These are phyloP conservation scores for Drosophila barbarae DNA, from an alignment of 2,888 invertebrate genomes.

Conservation along the genomic window DNA sequence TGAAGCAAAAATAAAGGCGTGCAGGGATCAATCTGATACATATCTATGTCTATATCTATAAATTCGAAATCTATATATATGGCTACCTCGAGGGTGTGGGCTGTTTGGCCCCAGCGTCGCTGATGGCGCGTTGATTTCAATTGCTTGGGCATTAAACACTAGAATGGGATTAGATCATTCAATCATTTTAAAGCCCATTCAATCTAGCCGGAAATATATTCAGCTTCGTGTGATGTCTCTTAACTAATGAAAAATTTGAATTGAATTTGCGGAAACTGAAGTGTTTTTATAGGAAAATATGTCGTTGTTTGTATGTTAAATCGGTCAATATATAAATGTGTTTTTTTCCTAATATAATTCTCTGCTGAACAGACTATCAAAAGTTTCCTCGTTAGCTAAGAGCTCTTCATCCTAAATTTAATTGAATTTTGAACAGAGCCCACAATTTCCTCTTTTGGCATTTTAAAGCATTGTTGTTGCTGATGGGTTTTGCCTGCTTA, in stretches of 20 bases:
- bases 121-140: constrained; percentile 74
- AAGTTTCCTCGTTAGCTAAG: not conserved
- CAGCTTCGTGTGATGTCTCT: constrained; percentile 1
- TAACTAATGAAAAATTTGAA: constrained; percentile 11
- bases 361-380: not conserved
- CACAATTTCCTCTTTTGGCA: constrained; percentile 29
- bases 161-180: constrained; percentile 50
- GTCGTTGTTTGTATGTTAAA: too few relatives aligned
- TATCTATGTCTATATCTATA: constrained; percentile 16
- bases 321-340: too few relatives aligned
- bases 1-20: constrained; percentile 31
- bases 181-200: constrained; percentile 25
- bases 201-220: constrained; percentile 14
- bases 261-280: not conserved
- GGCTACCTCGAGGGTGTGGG: constrained; percentile 69
- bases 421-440: constrained; percentile 56
- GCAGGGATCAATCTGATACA: constrained; percentile 19
- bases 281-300: not conserved
- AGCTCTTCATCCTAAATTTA: constrained; percentile 31
- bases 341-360: too few relatives aligned
- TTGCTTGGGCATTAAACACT: constrained; percentile 76
- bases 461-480: constrained; percentile 29
- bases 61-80: constrained; percentile 8
- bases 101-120: constrained; percentile 73
- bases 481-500: constrained; percentile 30